Percentiles rank a stretch among this genome's conserved stretches.
Evolutionary conservation across 1,140 invertebrate species (phyloP).

Genomic region (Thaumatotibia leucotreta): DNA sequence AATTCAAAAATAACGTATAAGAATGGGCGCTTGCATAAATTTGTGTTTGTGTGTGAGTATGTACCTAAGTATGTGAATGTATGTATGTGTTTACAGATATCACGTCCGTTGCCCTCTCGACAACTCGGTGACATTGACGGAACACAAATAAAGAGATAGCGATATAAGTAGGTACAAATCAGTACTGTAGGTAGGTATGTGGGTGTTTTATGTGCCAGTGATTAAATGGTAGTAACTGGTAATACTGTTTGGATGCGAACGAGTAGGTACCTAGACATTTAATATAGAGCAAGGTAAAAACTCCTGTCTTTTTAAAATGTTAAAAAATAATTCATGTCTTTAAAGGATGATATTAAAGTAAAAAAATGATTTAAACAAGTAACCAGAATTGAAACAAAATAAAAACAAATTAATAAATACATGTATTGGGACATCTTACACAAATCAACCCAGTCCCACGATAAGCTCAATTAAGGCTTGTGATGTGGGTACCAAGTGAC

Average conservation of each 20-base stretch:
- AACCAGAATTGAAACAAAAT: too few relatives aligned
- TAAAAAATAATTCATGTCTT: too few relatives aligned
- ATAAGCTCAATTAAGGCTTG: too few relatives aligned
- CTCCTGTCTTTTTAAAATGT: too few relatives aligned
- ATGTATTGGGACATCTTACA: too few relatives aligned
- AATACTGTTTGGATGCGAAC: not conserved
- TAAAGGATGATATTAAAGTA: too few relatives aligned
- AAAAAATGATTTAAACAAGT: too few relatives aligned
- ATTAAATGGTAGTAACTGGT: too few relatives aligned
- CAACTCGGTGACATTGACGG: constrained; percentile 72
- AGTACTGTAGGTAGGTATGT: not conserved
- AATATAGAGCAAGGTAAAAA: not conserved
- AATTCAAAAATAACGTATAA: not conserved
- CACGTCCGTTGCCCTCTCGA: constrained; percentile 66
- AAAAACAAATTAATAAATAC: too few relatives aligned
- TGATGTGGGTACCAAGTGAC: too few relatives aligned
- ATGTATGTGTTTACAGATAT: constrained; percentile 59
- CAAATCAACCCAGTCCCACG: too few relatives aligned
- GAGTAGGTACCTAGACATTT: not conserved
- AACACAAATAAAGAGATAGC: constrained; percentile 68
- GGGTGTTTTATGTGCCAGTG: not conserved
- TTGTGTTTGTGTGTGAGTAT: constrained; percentile 18
- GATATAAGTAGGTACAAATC: constrained; percentile 40
- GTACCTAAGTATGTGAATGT: constrained; percentile 38
- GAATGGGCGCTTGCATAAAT: not conserved